Evolutionary conservation across 2,797 vertebrate species (phyloP).

Genomic region (Lateolabrax maculatus): DNA sequence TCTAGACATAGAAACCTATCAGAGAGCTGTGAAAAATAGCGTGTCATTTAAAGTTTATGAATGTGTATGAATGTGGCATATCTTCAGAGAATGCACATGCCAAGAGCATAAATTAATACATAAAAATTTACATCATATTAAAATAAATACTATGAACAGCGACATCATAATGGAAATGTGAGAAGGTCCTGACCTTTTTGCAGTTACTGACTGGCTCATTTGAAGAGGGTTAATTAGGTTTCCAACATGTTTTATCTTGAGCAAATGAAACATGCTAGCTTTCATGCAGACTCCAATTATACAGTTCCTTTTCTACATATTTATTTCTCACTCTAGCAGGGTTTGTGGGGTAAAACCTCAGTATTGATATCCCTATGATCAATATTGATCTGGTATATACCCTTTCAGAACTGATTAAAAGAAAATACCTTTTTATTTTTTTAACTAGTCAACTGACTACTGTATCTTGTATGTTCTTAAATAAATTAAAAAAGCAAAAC

Average conservation of each 20-base stretch:
- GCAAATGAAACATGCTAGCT: constrained; percentile 6
- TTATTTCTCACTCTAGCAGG: not conserved
- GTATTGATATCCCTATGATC: not conserved
- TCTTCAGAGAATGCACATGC: not conserved
- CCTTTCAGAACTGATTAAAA: too few species aligned
- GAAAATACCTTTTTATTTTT: too few species aligned
- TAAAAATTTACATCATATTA: constrained; percentile 2
- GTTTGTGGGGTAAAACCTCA: not conserved
- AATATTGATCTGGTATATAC: not conserved
- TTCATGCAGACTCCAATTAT: not conserved
- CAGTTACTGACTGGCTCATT: constrained; percentile 31
- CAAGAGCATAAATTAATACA: constrained; percentile 10
- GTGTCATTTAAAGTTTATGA: constrained; percentile 11
- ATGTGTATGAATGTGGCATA: constrained; percentile 1
- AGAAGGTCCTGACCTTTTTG: constrained; percentile 35
- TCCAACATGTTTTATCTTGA: constrained; percentile 20
- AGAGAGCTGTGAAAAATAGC: constrained; percentile 21
- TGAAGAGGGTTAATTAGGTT: constrained; percentile 52
- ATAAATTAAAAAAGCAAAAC: too few species aligned
- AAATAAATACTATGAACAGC: not conserved
- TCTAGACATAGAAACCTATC: constrained; percentile 25
- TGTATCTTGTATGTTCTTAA: not conserved
- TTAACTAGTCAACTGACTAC: too few species aligned
- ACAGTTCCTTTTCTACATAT: not conserved
- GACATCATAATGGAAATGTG: constrained; percentile 37